These are phyloP conservation scores for Ferdinandea cuprea DNA, from an alignment of 2,888 invertebrate genomes.

Conservation along the genomic window DNA sequence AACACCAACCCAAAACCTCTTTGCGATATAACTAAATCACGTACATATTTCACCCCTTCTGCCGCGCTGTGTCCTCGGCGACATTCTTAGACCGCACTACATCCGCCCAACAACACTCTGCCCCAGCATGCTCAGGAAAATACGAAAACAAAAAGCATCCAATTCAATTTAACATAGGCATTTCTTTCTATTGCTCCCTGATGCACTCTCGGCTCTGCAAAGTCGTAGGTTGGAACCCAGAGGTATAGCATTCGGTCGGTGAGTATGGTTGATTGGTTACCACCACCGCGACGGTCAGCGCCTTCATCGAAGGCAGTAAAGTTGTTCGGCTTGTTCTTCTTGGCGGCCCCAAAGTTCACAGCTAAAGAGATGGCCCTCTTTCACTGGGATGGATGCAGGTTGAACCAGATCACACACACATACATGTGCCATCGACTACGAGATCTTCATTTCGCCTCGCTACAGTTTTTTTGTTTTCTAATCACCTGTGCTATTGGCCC, in stretches of 20 bases:
- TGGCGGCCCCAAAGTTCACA: slow-evolving; percentile 62
- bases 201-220: slow-evolving; percentile 41
- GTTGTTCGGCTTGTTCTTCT: slow-evolving; percentile 63
- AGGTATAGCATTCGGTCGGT: slow-evolving; percentile 56
- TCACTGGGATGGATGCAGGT: slow-evolving; percentile 59
- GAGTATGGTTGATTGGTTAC: slow-evolving; percentile 72
- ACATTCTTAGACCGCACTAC: slow-evolving; percentile 67
- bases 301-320: slow-evolving; percentile 12
- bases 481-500: slow-evolving; percentile 56
- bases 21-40: slow-evolving; percentile 54
- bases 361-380: slow-evolving; percentile 62
- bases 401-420: slow-evolving; percentile 62
- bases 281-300: slow-evolving; percentile 45
- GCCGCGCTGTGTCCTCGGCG: slow-evolving; percentile 34
- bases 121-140: background rate
- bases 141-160: slow-evolving; percentile 12
- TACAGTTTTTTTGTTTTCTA: slow-evolving; percentile 34
- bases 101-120: slow-evolving; percentile 54
- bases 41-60: slow-evolving; percentile 33
- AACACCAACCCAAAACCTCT: slow-evolving; percentile 45
- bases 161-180: slow-evolving; percentile 70
- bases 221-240: slow-evolving; percentile 65
- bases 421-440: slow-evolving; percentile 36
- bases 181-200: slow-evolving; percentile 68
- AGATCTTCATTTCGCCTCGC: slow-evolving; percentile 61